Evolutionary conservation across 2,797 vertebrate genomes (phyloP).

Genomic region (Diceros bicornis): DNA sequence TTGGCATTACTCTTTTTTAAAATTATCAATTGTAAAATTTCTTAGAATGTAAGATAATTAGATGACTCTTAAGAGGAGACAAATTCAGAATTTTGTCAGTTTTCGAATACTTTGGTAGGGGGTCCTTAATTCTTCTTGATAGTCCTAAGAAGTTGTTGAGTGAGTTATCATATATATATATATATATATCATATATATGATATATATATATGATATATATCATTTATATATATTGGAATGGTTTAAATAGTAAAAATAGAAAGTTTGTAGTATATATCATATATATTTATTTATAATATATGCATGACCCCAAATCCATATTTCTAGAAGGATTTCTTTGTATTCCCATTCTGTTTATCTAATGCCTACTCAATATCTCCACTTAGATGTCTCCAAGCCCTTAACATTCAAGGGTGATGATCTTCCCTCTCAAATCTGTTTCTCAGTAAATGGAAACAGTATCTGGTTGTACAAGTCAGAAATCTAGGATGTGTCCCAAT

Average conservation of each 20-base stretch:
- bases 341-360: slow-evolving; percentile 11
- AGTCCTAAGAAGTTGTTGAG: slow-evolving; percentile 58
- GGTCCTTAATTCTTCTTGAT: slow-evolving; percentile 17
- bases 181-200: too few relatives aligned
- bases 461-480: background rate
- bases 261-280: too few relatives aligned
- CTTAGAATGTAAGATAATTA: slow-evolving; percentile 61
- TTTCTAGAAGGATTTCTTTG: slow-evolving; percentile 59
- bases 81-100: slow-evolving; percentile 68
- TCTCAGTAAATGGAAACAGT: slow-evolving; percentile 41
- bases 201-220: too few relatives aligned
- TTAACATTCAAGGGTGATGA: background rate
- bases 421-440: slow-evolving; percentile 20
- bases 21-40: slow-evolving; percentile 62
- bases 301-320: background rate
- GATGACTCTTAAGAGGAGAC: slow-evolving; percentile 54
- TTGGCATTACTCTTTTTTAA: slow-evolving; percentile 52
- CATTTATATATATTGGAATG: too few relatives aligned
- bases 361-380: background rate
- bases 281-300: background rate
- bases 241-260: too few relatives aligned
- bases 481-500: background rate
- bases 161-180: background rate
- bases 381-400: background rate
- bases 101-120: slow-evolving; percentile 38